Conservation (phyloP, 1,140 invertebrate genomes). For the Meloidogyne floridensis region DNA sequence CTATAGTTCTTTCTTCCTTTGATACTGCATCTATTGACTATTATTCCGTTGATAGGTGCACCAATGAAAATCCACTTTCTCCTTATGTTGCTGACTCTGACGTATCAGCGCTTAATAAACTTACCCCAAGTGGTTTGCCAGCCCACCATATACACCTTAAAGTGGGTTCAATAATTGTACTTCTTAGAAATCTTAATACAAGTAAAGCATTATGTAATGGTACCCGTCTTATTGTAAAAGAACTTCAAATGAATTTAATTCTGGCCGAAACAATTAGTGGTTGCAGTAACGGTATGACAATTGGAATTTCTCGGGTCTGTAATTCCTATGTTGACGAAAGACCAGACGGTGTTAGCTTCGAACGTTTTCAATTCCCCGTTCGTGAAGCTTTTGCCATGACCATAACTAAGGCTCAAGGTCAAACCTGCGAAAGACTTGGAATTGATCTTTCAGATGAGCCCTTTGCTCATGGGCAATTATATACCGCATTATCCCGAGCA, state of each 20-base stretch:
- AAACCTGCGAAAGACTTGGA: neutral
- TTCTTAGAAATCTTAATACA: constrained; percentile 12
- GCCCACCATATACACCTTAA: constrained; percentile 23
- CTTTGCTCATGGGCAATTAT: neutral
- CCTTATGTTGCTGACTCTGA: constrained; percentile 15
- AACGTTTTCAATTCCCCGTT: constrained; percentile 9
- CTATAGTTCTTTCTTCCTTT: neutral
- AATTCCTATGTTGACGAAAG: neutral
- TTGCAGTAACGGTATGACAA: neutral
- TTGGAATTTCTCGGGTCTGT: neutral
- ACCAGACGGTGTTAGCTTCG: neutral
- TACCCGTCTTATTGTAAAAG: constrained; percentile 15
- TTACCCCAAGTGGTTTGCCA: neutral
- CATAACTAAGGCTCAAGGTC: neutral
- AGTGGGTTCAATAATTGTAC: constrained; percentile 15
- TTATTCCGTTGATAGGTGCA: neutral
- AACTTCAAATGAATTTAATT: neutral
- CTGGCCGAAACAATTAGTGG: neutral
- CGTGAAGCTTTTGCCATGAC: constrained; percentile 7
- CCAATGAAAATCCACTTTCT: no score
- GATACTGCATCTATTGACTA: neutral
- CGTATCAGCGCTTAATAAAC: neutral
- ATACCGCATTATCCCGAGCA: neutral
- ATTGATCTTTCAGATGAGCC: constrained; percentile 18
- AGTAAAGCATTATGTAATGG: constrained; percentile 15